Conservation (phyloP, 2,888 invertebrate genomes). For the Mesorhabditis sp. region DNA sequence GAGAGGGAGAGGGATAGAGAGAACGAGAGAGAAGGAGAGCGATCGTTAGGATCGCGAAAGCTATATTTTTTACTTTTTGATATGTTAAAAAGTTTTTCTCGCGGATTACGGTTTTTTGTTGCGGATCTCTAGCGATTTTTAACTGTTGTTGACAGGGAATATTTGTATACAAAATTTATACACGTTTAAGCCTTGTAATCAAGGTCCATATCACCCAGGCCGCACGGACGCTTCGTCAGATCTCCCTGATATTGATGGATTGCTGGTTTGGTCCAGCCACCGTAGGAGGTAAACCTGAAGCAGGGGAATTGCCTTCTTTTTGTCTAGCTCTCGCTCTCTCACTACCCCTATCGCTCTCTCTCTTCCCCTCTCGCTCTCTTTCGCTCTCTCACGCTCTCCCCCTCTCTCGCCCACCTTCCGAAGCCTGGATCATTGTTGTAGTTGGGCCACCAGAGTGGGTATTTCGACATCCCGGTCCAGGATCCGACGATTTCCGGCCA, state of each 20-base stretch:
- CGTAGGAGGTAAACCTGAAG: conserved; percentile 21
- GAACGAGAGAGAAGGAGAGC: no score
- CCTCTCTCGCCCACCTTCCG: background rate
- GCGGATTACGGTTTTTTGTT: no score
- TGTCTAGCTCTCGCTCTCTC: background rate
- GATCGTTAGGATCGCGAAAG: no score
- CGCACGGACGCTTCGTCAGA: conserved; percentile 26
- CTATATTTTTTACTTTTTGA: no score
- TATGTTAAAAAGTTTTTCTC: no score
- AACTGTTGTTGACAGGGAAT: no score
- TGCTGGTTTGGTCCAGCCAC: conserved; percentile 29
- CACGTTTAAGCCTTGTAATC: conserved; percentile 17
- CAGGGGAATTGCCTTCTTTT: background rate
- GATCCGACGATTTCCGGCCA: conserved; percentile 40
- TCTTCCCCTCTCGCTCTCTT: no score
- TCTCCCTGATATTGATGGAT: conserved; percentile 35
- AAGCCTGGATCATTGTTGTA: conserved; percentile 25
- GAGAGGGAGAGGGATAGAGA: no score
- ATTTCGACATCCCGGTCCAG: conserved; percentile 24
- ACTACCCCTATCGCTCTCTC: no score
- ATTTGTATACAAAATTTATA: no score
- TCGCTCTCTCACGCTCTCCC: no score
- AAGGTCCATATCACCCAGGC: conserved; percentile 28
- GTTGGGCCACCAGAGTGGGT: conserved; percentile 40
- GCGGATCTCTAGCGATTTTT: no score